Conservation (phyloP, 2,113 vertebrate genomes). For the Ursus arctos region DNA sequence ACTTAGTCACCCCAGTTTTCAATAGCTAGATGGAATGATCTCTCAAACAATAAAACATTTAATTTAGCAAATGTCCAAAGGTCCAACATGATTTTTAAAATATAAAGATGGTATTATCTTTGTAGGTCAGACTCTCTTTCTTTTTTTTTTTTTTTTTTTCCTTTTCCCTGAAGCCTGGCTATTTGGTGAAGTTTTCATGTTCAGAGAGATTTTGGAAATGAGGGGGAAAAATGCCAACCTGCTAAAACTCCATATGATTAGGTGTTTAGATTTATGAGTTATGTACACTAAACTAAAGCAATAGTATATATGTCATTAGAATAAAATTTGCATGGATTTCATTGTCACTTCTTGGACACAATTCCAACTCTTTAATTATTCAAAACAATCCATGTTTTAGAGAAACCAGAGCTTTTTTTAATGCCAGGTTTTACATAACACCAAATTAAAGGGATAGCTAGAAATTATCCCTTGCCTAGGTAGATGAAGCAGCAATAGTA, state of each 20-base stretch:
- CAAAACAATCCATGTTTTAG: neutral
- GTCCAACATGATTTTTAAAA: conserved; percentile 27
- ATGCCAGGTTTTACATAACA: neutral
- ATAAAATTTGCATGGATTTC: neutral
- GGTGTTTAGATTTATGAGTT: neutral
- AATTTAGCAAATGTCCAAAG: conserved; percentile 49
- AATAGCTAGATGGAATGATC: conserved; percentile 69
- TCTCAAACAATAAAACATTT: conserved; percentile 65
- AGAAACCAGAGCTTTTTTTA: conserved; percentile 8
- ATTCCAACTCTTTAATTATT: neutral
- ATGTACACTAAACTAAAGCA: conserved; percentile 47
- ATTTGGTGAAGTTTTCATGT: conserved; percentile 12
- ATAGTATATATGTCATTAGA: neutral
- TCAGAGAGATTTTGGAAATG: conserved; percentile 41
- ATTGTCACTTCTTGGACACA: conserved; percentile 25
- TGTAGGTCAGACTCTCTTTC: neutral
- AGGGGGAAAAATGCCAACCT: neutral
- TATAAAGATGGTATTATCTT: neutral
- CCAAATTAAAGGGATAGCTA: neutral
- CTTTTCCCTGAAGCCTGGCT: neutral
- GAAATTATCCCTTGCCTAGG: neutral
- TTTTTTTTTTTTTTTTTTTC: neutral
- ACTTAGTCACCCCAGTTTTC: conserved; percentile 59
- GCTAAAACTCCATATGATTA: neutral
- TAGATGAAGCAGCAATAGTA: neutral